Base-by-base conservation (phyloP, 2,888 invertebrate genomes). In the Neocrepidodera transversa region DNA sequence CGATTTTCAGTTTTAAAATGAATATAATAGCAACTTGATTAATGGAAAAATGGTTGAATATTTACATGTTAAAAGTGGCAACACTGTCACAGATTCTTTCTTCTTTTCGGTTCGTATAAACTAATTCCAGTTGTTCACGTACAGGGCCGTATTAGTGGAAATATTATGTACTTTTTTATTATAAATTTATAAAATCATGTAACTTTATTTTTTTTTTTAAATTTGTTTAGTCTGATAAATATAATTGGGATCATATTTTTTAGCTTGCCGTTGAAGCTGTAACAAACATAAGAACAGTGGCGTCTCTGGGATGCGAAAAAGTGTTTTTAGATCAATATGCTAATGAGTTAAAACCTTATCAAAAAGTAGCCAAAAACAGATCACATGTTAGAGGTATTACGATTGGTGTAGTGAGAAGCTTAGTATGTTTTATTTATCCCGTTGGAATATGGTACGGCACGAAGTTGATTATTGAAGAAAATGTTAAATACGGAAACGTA, bases 201-300 rank as follows among this genome's bases (percentile, higher is more conserved):
- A n/a, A n/a, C n/a, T n/a, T n/a, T n/a, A n/a, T n/a, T n/a, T n/a
- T n/a, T n/a, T n/a, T n/a, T n/a, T n/a, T 30, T n/a, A 11, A 30
- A 30, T n/a, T n/a, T n/a, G n/a, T n/a, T n/a, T n/a, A 30, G 11
- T 30, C 32, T 30, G 11, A n/a, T 30, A 2, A 18, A 17, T 40
- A 13, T 10, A 1, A n/a, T n/a, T n/a, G n/a, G n/a, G n/a, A n/a
- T n/a, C n/a, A n/a, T n/a, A n/a, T n/a, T 26, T 72, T 73, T 40
- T 70, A 86, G 86, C 82, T 89, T 55, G 87, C 90, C 2, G 87
- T 90, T 11, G 91, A 91, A 76, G 89, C 89, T 1, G 88, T 91
- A 5, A 83, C 87, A 7, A 90, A 89, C 68, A 87, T 90, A 7
- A 83, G 89, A 23, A 92, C 92, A 1, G 89, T 91, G 0, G 87